Conservation (phyloP, 2,113 vertebrate species). For the Regulus satrapa region DNA sequence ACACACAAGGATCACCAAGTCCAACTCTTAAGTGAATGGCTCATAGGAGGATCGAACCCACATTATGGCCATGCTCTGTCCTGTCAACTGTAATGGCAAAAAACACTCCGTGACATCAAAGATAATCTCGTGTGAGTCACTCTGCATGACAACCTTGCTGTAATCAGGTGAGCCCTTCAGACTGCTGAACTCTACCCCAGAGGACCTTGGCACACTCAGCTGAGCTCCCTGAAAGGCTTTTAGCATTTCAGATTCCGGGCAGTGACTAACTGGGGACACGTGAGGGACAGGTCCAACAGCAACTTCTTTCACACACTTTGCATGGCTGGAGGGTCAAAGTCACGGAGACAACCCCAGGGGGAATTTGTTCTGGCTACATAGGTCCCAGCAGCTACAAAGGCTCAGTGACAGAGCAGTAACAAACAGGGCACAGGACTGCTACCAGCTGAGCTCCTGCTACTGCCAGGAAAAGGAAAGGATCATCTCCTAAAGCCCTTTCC, state of each 20-base stretch:
- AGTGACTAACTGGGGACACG: not conserved
- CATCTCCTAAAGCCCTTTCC: not conserved
- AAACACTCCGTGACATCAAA: conserved; percentile 38
- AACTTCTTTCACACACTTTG: not conserved
- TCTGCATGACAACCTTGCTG: not conserved
- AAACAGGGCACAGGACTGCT: not conserved
- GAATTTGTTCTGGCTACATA: not conserved
- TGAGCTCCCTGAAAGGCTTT: not conserved
- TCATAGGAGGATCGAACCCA: accelerated
- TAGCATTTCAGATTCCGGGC: not conserved
- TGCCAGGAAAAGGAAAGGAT: not conserved
- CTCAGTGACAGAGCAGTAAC: not conserved
- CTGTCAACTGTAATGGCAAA: not conserved
- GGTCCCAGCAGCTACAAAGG: not conserved
- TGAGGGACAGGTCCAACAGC: not conserved
- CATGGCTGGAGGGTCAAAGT: not conserved
- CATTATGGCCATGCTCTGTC: not conserved
- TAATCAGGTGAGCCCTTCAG: conserved; percentile 23
- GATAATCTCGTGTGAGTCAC: conserved; percentile 39
- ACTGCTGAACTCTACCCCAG: conserved; percentile 14
- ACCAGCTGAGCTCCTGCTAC: not conserved
- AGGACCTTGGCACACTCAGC: not conserved
- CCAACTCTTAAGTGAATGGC: not conserved
- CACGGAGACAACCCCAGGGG: not conserved
- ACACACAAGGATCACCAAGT: not conserved